A percentile compares a stretch with the other conserved stretches of the same genome.
Conservation (phyloP, 2,888 invertebrate genomes). For the Cantharis rufa region DNA sequence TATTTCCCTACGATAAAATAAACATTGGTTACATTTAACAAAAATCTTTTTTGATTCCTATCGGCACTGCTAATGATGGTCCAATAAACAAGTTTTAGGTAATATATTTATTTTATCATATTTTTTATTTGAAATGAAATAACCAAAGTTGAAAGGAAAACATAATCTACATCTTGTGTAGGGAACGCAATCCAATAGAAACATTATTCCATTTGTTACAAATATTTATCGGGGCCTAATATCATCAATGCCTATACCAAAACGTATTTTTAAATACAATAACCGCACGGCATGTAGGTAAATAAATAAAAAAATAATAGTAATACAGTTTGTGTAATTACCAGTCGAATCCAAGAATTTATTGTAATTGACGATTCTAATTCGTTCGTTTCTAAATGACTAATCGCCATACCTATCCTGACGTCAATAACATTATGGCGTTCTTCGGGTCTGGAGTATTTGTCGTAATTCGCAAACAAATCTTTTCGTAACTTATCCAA, state of each 20-base stretch:
- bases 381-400: conserved; percentile 71
- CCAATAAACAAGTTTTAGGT: neutral
- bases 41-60: neutral
- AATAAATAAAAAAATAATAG: neutral
- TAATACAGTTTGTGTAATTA: conserved; percentile 48
- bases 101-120: neutral
- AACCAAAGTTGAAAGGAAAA: neutral
- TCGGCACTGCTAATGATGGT: neutral
- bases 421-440: conserved; percentile 59
- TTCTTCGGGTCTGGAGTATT: conserved; percentile 60
- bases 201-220: neutral
- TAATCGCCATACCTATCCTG: conserved; percentile 60
- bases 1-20: neutral
- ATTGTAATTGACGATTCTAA: conserved; percentile 63
- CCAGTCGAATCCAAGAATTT: conserved; percentile 66
- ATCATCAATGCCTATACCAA: neutral
- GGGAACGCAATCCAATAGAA: neutral
- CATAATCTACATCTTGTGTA: neutral
- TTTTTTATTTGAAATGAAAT: neutral
- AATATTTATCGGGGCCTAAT: neutral
- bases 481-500: conserved; percentile 61
- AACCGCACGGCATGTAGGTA: neutral
- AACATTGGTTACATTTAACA: neutral
- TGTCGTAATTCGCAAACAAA: conserved; percentile 62
- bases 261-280: neutral